phyloP scores from a whole-genome alignment of 2,888 invertebrate species.

The Syrista parreyssii region DNA sequence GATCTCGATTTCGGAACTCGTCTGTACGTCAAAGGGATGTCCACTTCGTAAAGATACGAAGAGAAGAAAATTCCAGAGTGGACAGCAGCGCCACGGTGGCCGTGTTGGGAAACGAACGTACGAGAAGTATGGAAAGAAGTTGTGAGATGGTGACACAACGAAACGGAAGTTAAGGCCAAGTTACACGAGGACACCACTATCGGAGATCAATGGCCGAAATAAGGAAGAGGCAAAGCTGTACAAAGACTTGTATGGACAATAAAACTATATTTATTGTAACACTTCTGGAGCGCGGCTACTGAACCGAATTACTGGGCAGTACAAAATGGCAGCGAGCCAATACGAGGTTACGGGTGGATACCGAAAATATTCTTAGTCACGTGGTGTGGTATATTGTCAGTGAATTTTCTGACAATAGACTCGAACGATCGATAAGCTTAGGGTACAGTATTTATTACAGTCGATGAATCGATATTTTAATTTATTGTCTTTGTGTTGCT shows the following conservation, averaged over 20 bases:
- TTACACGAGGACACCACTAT: background rate
- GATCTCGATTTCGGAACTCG: background rate
- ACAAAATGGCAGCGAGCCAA: background rate
- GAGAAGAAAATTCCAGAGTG: background rate
- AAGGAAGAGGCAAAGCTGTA: background rate
- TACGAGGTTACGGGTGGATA: background rate
- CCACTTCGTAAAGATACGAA: background rate
- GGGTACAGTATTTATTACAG: background rate
- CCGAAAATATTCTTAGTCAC: background rate
- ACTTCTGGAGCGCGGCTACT: background rate
- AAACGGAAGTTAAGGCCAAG: background rate
- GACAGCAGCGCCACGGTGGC: background rate
- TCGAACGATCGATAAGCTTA: background rate
- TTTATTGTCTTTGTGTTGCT: background rate
- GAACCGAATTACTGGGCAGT: background rate
- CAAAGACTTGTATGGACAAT: conserved; percentile 12
- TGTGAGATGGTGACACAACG: background rate
- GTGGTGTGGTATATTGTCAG: background rate
- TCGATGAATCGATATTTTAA: background rate
- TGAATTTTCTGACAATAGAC: background rate
- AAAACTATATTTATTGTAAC: conserved; percentile 25
- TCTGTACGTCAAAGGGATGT: background rate
- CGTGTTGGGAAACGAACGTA: conserved; percentile 2
- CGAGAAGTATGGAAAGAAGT: background rate
- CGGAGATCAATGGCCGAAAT: background rate